These are phyloP conservation scores for Hoplostethus atlanticus DNA, from an alignment of 2,797 vertebrate species.

Conservation along the genomic window DNA sequence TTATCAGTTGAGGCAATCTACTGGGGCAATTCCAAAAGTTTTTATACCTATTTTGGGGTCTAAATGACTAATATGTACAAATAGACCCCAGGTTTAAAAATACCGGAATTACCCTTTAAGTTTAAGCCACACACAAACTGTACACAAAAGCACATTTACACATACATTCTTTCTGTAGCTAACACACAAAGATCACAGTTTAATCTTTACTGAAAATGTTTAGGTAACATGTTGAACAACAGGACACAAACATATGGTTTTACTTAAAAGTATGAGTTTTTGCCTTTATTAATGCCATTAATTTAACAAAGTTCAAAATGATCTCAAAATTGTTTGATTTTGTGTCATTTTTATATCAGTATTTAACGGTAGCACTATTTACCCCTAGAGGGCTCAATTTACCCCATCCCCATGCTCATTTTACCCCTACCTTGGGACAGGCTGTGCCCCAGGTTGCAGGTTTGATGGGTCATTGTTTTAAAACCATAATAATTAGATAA, in stretches of 20 bases:
- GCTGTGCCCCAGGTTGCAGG: not conserved
- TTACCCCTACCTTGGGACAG: not conserved
- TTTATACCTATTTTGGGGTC: no score
- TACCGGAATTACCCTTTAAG: no score
- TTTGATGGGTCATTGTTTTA: not conserved
- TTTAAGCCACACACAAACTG: no score
- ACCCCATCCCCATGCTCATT: not conserved
- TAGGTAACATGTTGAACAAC: not conserved
- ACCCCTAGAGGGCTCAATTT: not conserved
- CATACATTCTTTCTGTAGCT: no score
- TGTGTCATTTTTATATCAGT: not conserved
- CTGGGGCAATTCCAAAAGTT: no score
- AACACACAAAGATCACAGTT: not conserved
- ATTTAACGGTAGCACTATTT: not conserved
- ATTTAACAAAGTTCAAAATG: not conserved
- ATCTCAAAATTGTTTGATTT: constrained; percentile 6
- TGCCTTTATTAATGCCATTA: constrained; percentile 1
- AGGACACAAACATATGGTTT: not conserved
- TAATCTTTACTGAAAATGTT: constrained; percentile 23
- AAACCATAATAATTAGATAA: constrained; percentile 7
- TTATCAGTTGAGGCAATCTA: no score
- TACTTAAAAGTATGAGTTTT: constrained; percentile 2
- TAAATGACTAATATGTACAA: no score
- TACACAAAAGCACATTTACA: no score
- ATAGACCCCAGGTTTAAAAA: no score